Evolutionary conservation across 2,888 invertebrate species (phyloP).

Genomic region (Argynnis bischoffii): DNA sequence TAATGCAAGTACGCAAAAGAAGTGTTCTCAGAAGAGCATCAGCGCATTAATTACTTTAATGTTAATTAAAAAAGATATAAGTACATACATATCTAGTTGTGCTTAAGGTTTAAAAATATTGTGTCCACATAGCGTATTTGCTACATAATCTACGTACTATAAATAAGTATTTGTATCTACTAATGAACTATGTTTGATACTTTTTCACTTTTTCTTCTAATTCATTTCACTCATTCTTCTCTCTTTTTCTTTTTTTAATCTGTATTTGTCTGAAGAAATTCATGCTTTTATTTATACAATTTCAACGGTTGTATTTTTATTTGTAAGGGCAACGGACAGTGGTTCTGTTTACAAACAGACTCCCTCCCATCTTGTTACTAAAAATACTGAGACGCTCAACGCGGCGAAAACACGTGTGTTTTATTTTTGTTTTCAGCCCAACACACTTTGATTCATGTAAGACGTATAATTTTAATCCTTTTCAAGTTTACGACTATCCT

Average conservation of each 20-base stretch:
- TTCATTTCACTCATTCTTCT: too few species aligned
- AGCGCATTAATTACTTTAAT: background rate
- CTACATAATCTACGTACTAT: too few species aligned
- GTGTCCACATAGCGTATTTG: too few species aligned
- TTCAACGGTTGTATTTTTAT: background rate
- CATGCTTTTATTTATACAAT: too few species aligned
- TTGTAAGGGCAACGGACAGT: constrained; percentile 22
- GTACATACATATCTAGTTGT: background rate
- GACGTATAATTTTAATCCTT: constrained; percentile 2
- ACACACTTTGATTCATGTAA: constrained; percentile 4
- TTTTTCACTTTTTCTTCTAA: too few species aligned
- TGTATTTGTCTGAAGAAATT: too few species aligned
- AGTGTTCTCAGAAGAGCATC: background rate
- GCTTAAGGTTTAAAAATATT: background rate
- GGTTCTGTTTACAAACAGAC: constrained; percentile 31
- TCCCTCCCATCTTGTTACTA: constrained; percentile 10
- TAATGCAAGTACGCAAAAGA: background rate
- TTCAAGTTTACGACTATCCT: constrained; percentile 5
- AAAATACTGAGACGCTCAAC: constrained; percentile 34
- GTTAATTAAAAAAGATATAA: background rate
- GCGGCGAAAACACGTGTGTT: constrained; percentile 15
- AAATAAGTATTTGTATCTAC: too few species aligned
- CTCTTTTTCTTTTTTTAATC: background rate
- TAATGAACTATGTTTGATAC: too few species aligned
- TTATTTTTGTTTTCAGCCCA: constrained; percentile 19